Percentiles rank a stretch among this genome's conserved stretches.
Conservation (phyloP, 2,113 vertebrate species). For the Gorsachius goisagi region DNA sequence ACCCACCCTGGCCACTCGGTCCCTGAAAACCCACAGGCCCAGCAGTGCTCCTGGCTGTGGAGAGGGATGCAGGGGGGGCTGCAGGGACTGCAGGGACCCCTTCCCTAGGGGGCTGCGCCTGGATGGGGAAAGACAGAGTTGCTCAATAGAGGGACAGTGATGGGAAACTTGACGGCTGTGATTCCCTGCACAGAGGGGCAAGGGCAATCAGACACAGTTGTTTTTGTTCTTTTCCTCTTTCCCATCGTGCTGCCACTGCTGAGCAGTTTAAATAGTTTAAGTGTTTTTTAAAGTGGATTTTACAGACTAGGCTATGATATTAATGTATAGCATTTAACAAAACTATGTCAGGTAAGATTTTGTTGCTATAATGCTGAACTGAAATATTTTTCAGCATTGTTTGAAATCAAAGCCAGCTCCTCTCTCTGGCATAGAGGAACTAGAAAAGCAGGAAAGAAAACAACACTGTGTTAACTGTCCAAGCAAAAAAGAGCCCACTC, state of each 20-base stretch:
- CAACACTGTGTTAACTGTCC: not conserved
- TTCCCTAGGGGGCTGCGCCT: not conserved
- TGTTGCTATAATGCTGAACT: not conserved
- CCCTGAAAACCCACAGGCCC: not conserved
- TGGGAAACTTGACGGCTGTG: not conserved
- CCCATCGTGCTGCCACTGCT: not conserved
- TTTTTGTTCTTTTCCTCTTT: not conserved
- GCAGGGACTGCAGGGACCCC: not conserved
- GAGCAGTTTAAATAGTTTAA: not conserved
- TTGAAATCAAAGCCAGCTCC: slow-evolving; percentile 10
- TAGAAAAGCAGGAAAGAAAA: slow-evolving; percentile 6
- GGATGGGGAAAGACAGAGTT: not conserved
- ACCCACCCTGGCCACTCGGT: fast-evolving
- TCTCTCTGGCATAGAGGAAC: not conserved
- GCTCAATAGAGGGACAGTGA: fast-evolving
- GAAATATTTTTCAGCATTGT: not conserved
- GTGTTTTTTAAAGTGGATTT: not conserved
- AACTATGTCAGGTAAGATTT: not conserved
- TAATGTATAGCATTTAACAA: not conserved
- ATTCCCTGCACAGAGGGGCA: not conserved
- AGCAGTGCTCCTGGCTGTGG: not conserved
- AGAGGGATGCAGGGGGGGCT: fast-evolving
- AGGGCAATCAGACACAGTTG: not conserved
- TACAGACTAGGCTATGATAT: not conserved
- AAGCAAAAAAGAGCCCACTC: not conserved